phyloP scores from a whole-genome alignment of 1,140 invertebrate genomes.

The Ephestia elutella region DNA sequence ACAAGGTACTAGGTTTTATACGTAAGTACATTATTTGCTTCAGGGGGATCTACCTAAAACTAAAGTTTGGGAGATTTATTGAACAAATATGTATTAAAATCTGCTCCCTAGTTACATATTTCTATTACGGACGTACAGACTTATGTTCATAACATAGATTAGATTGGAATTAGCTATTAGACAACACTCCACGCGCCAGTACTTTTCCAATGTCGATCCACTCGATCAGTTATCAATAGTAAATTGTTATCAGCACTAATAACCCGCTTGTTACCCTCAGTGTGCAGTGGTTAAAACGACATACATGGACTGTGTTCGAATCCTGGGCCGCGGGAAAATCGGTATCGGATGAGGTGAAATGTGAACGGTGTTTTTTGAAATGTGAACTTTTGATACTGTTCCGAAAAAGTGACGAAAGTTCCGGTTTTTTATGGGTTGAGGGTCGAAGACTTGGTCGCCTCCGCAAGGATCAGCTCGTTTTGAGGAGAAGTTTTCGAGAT shows the following conservation, averaged over 20 bases:
- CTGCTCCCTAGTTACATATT: too few relatives aligned
- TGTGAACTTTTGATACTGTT: too few relatives aligned
- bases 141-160: neutral
- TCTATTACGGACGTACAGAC: too few relatives aligned
- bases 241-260: conserved; percentile 8
- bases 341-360: conserved; percentile 40
- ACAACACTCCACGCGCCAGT: neutral
- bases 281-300: conserved; percentile 1
- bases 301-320: conserved; percentile 38
- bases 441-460: neutral
- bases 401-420: neutral
- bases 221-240: neutral
- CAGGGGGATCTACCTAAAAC: too few relatives aligned
- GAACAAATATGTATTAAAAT: too few relatives aligned
- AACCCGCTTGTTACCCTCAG: neutral
- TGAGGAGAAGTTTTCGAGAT: neutral
- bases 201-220: conserved; percentile 10
- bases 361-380: neutral
- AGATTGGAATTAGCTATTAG: neutral
- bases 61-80: neutral
- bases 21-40: too few relatives aligned
- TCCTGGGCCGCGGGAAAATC: conserved; percentile 28
- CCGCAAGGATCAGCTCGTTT: neutral
- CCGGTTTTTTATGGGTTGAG: neutral
- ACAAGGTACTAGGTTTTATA: too few relatives aligned